Base-by-base conservation (phyloP, 2,797 vertebrate genomes). In the Malacoraja senta region DNA sequence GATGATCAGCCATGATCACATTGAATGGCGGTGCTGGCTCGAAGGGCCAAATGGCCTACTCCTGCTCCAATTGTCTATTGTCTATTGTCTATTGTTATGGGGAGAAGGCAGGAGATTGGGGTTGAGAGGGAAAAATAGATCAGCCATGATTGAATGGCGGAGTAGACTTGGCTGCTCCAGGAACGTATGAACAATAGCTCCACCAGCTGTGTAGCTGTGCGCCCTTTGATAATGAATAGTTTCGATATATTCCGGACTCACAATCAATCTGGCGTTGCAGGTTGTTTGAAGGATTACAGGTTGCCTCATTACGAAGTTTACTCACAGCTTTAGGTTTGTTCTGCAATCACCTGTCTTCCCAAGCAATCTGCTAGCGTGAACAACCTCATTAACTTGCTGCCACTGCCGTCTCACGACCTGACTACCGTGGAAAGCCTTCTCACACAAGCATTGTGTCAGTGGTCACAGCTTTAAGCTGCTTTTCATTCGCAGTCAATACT, bases 401-500 rank as follows among this genome's bases (percentile, higher is more conserved):
- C 63, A 86, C 32, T 65, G 63, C 58, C 32, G 83, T 86, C 83
- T 63, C 8, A 29, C 65, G 58, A 65, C n/a, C 61, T 58, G 29
- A 86, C 83, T 32, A 8, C 19, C n/a, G 83, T 29, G 2, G 58
- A 13, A 63, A 63, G 21, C 7, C n/a, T 84, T 84, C 29, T 24
- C n/a, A n/a, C 44, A 26, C 24, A 44, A 80, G 35, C 35, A 32
- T 26, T 19, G 79, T 32, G 58, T 32, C 58, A 32, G 63, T 63
- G 53, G 29, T 12, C 76, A 77, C 29, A 86, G 83, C 83, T 86
- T 4, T 61, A 86, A 86, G 29, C 29, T 65, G 29, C n/a, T 12
- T 32, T 86, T 86, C 83, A 86, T 32, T 65, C 63, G 17, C 83
- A 65, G 83, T 86, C 83, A 65, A 86, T 86, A n/a, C 63, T 32